Percentiles rank a stretch among this genome's conserved stretches.
Conservation (phyloP, 2,113 vertebrate genomes). For the Rallus limicola region DNA sequence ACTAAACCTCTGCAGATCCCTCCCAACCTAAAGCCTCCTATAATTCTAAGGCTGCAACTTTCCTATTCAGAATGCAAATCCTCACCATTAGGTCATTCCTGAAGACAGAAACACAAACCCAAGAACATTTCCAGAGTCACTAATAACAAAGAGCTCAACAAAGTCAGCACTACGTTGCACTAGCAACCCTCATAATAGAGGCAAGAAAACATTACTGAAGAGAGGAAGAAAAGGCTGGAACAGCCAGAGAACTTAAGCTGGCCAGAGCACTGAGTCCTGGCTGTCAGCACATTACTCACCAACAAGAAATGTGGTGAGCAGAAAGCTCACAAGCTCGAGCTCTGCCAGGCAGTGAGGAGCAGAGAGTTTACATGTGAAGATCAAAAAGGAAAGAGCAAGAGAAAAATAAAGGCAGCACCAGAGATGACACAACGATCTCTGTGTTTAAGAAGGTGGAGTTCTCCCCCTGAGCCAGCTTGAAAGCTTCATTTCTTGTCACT, state of each 20-base stretch:
- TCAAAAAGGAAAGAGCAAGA: neutral
- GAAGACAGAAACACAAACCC: neutral
- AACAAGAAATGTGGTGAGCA: constrained; percentile 65
- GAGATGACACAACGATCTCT: neutral
- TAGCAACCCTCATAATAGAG: constrained; percentile 57
- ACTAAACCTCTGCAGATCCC: too few species aligned
- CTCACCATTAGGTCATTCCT: neutral
- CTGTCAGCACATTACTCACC: constrained; percentile 72
- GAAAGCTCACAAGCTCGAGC: constrained; percentile 43
- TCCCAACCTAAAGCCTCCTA: too few species aligned
- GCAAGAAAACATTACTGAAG: neutral
- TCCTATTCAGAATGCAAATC: neutral
- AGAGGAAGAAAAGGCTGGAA: constrained; percentile 21
- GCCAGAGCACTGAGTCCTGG: neutral
- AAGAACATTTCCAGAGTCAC: constrained; percentile 7
- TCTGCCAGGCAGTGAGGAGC: constrained; percentile 39
- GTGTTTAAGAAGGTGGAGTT: too few species aligned
- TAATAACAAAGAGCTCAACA: neutral
- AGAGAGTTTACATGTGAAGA: constrained; percentile 54
- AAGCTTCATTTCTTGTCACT: neutral
- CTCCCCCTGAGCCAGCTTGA: neutral
- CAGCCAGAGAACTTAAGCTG: neutral
- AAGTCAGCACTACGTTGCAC: neutral
- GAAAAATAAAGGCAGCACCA: neutral
- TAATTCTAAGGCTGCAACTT: neutral